Percentiles rank a stretch among this genome's conserved stretches.
Evolutionary conservation across 92 coral and sea anemone species (phyloP).

Genomic region (Palythoa grandiflora): DNA sequence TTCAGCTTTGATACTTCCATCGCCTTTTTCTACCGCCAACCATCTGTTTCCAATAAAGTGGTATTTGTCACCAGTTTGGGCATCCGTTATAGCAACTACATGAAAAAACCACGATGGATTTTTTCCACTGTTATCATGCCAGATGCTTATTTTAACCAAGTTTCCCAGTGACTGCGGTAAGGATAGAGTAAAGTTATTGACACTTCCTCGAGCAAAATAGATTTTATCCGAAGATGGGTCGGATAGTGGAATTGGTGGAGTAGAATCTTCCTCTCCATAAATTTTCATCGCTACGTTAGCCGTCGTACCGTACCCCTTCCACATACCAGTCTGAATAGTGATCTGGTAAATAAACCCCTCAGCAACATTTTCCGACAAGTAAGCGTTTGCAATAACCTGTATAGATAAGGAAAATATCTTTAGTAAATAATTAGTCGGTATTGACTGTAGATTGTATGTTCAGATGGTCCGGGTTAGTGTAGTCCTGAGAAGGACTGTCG

Average conservation of each 20-base stretch:
- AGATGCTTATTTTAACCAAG: constrained; percentile 71
- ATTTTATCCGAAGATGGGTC: constrained; percentile 65
- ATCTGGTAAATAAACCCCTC: constrained; percentile 70
- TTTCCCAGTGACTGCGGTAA: constrained; percentile 75
- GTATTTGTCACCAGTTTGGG: constrained; percentile 63
- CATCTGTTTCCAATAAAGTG: constrained; percentile 87
- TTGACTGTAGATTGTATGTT: not conserved
- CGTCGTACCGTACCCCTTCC: constrained; percentile 88
- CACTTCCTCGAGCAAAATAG: constrained; percentile 88
- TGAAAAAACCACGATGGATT: constrained; percentile 90
- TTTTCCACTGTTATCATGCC: constrained; percentile 90
- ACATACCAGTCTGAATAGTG: constrained; percentile 89
- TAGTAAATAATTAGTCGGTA: not conserved
- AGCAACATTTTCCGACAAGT: constrained; percentile 52
- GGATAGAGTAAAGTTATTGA: constrained; percentile 72
- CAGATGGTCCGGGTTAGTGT: too few relatives aligned
- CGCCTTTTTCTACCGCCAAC: constrained; percentile 93
- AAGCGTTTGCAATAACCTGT: constrained; percentile 76
- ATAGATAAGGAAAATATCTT: not conserved
- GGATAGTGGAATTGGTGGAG: constrained; percentile 73
- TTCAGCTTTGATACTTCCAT: constrained; percentile 75
- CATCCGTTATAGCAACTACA: constrained; percentile 74
- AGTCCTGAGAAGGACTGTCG: too few relatives aligned
- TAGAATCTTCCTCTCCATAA: constrained; percentile 75
- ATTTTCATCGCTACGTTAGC: constrained; percentile 78